Evolutionary conservation across 2,113 vertebrate species (phyloP).

Genomic region (Tragelaphus scriptus): DNA sequence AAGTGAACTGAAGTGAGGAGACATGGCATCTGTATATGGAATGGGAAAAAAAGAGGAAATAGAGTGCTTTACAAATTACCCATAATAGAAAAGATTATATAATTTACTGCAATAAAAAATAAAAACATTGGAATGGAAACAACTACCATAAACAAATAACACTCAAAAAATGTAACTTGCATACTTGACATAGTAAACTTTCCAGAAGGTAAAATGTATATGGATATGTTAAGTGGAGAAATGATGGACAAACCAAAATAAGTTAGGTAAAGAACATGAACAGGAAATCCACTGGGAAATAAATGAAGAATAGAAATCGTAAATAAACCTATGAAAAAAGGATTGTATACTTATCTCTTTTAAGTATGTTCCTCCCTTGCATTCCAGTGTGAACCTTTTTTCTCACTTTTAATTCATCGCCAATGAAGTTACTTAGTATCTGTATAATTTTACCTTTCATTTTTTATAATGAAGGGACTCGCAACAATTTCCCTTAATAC

Average conservation of each 20-base stretch:
- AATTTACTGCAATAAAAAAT: not conserved
- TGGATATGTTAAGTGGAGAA: not conserved
- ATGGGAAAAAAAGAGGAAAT: not conserved
- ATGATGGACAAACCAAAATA: not conserved
- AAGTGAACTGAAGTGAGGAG: not conserved
- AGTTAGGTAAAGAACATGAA: not conserved
- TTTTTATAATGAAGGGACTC: not conserved
- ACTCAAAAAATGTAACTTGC: not conserved
- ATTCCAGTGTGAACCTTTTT: not conserved
- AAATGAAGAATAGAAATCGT: not conserved
- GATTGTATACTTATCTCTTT: not conserved
- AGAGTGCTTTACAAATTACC: not conserved
- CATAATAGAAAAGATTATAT: not conserved
- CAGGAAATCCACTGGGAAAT: not conserved
- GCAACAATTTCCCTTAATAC: not conserved
- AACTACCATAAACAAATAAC: not conserved
- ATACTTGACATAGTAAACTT: not conserved
- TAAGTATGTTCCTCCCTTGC: not conserved
- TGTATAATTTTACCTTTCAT: not conserved
- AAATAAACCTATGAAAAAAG: not conserved
- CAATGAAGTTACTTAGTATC: not conserved
- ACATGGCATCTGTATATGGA: no score
- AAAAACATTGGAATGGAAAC: not conserved
- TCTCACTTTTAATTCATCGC: not conserved
- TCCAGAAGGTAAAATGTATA: not conserved